These are phyloP conservation scores for Euschistus heros DNA, from an alignment of 1,140 invertebrate species.

Conservation along the genomic window DNA sequence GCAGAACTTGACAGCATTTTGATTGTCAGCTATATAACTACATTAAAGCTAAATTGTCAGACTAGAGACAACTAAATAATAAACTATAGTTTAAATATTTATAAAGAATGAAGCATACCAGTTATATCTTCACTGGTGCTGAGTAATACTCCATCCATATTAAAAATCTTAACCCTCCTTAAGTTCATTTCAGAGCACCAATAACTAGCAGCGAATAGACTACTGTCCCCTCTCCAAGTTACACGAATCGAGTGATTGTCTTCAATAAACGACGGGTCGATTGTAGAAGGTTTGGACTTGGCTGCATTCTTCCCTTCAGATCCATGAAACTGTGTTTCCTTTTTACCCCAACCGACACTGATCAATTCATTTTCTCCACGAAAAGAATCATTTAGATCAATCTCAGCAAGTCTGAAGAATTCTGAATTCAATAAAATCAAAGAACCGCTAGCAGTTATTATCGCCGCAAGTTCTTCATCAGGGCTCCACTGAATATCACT, in stretches of 20 bases:
- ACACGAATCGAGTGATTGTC: conserved; percentile 49
- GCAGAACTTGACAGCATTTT: too few relatives aligned
- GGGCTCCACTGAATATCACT: conserved; percentile 2
- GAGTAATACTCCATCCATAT: conserved; percentile 57
- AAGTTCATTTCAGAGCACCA: conserved; percentile 35
- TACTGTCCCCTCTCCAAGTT: conserved; percentile 75
- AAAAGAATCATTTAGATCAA: not conserved
- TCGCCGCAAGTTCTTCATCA: not conserved
- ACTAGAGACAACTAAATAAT: too few relatives aligned
- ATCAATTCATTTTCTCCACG: conserved; percentile 62
- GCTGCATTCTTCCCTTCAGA: conserved; percentile 36
- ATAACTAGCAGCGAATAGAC: conserved; percentile 67
- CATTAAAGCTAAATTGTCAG: too few relatives aligned
- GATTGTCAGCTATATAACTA: too few relatives aligned
- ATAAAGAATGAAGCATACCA: conserved; percentile 35
- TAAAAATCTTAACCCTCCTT: conserved; percentile 59
- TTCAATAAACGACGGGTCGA: conserved; percentile 33
- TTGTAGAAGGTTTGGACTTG: conserved; percentile 25
- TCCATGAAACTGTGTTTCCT: conserved; percentile 92
- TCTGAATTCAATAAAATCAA: conserved; percentile 1
- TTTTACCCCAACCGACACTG: conserved; percentile 87
- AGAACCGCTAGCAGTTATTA: not conserved
- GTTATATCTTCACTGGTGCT: conserved; percentile 58
- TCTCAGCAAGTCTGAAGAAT: not conserved
- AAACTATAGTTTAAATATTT: too few relatives aligned